Conservation (phyloP, 2,888 invertebrate species). For the Melieria picta region DNA sequence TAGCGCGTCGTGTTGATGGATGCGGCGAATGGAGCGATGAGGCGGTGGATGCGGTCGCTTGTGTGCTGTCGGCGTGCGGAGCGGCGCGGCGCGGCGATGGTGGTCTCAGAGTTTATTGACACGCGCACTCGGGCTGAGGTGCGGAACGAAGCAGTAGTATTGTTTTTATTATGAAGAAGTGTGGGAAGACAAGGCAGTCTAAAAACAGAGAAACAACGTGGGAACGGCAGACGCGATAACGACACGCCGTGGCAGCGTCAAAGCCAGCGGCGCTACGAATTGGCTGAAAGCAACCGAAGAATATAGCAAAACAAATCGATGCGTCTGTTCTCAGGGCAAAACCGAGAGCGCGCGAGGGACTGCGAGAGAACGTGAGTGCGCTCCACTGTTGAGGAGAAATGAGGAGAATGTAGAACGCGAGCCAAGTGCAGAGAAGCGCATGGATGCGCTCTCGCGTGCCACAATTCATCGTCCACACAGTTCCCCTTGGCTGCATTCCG, state of each 20-base stretch:
- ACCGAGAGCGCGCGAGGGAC: neutral
- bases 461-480: too few species aligned
- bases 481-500: too few species aligned
- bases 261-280: neutral
- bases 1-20: neutral
- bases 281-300: neutral
- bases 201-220: constrained; percentile 48
- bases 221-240: neutral
- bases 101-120: constrained; percentile 11
- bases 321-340: neutral
- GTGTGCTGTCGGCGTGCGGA: neutral
- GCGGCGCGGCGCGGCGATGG: neutral
- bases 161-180: constrained; percentile 52
- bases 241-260: too few species aligned
- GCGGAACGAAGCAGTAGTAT: constrained; percentile 48
- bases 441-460: too few species aligned
- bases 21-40: neutral
- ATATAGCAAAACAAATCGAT: too few species aligned
- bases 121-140: constrained; percentile 14
- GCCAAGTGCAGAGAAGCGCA: too few species aligned
- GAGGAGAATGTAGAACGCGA: too few species aligned
- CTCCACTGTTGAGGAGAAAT: too few species aligned
- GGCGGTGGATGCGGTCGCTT: neutral
- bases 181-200: constrained; percentile 53
- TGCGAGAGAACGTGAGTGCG: neutral